Percentiles rank a stretch among this genome's conserved stretches.
phyloP scores from a whole-genome alignment of 2,113 vertebrate genomes.

The Pterophyllum scalare region DNA sequence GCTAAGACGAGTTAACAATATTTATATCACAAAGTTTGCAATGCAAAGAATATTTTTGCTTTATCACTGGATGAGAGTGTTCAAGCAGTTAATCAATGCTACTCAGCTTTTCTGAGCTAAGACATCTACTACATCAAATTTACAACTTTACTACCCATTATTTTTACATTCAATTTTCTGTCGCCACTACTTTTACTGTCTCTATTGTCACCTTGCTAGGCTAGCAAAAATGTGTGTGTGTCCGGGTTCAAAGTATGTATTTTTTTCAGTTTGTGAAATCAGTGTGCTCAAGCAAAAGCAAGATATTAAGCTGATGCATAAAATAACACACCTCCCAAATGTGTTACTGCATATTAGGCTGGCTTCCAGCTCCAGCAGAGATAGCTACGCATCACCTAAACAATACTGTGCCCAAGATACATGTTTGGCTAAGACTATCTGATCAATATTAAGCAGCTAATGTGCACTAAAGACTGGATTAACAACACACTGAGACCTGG shows the following conservation, averaged over 20 bases:
- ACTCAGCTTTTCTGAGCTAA: neutral
- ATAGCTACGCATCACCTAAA: neutral
- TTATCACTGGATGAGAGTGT: neutral
- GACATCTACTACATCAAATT: neutral
- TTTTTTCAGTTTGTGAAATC: neutral
- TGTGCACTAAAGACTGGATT: neutral
- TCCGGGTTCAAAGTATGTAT: neutral
- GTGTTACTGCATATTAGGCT: neutral
- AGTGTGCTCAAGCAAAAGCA: neutral
- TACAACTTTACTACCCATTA: neutral
- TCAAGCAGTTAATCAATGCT: neutral
- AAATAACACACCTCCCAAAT: neutral
- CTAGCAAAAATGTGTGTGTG: neutral
- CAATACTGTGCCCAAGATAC: neutral
- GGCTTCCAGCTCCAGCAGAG: neutral
- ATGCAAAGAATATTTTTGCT: neutral
- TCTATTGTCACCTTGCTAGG: neutral
- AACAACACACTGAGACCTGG: neutral
- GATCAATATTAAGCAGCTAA: neutral
- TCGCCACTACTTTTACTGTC: neutral
- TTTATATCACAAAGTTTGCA: neutral
- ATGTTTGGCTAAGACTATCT: neutral
- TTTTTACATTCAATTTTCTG: neutral
- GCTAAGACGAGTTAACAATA: conserved; percentile 3
- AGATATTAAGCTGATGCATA: neutral